phyloP scores from a whole-genome alignment of 1,140 invertebrate species.

The Drosophila setifemur region DNA sequence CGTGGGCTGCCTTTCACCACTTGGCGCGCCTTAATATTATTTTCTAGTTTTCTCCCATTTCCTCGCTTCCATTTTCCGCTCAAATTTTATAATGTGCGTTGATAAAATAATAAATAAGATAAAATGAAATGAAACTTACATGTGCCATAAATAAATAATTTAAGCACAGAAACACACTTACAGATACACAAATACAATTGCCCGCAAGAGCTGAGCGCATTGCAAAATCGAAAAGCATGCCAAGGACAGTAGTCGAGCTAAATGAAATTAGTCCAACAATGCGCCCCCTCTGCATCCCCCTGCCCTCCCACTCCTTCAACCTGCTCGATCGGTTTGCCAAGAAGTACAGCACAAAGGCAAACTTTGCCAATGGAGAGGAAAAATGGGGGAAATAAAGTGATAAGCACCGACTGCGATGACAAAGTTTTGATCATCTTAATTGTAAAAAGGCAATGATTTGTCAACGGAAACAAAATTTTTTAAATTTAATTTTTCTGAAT shows the following conservation, averaged over 20 bases:
- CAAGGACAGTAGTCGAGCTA: conserved; percentile 65
- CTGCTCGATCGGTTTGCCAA: conserved; percentile 32
- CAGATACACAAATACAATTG: conserved; percentile 14
- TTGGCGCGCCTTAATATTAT: conserved; percentile 2
- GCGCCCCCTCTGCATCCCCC: not conserved
- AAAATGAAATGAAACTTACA: conserved; percentile 31
- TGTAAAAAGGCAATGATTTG: not conserved
- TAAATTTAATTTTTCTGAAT: no score
- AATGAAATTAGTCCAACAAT: conserved; percentile 75
- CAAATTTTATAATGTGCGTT: conserved; percentile 53
- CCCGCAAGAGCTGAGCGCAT: conserved; percentile 20
- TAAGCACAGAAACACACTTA: conserved; percentile 7
- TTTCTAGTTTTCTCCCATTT: not conserved
- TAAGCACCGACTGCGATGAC: not conserved
- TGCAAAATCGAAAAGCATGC: conserved; percentile 75
- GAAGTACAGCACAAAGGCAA: conserved; percentile 19
- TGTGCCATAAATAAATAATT: conserved; percentile 60
- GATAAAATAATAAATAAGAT: conserved; percentile 13
- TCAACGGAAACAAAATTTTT: not conserved
- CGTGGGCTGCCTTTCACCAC: conserved; percentile 20
- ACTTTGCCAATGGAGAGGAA: conserved; percentile 18
- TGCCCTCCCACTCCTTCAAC: not conserved
- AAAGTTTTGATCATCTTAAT: conserved; percentile 30
- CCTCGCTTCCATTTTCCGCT: conserved; percentile 45
- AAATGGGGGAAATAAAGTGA: not conserved